These are phyloP conservation scores for Drosophila barbarae DNA, from an alignment of 2,888 invertebrate genomes.

Conservation along the genomic window DNA sequence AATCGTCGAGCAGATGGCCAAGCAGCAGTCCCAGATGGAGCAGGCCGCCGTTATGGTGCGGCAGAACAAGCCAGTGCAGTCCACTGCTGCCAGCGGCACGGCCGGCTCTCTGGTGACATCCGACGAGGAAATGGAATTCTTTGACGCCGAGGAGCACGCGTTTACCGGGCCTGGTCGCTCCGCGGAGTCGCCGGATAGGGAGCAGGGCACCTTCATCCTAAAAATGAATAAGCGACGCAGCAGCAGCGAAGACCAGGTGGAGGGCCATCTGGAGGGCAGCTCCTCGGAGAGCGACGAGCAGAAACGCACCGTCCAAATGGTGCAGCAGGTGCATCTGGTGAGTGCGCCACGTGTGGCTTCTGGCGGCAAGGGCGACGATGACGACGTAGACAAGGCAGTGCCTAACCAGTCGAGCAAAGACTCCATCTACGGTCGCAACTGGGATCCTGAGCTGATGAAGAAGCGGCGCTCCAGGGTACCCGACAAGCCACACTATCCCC, in stretches of 20 bases:
- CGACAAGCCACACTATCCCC: conserved; percentile 95
- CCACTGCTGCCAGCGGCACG: conserved; percentile 28
- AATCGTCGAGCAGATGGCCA: conserved; percentile 97
- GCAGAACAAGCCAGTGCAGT: conserved; percentile 62
- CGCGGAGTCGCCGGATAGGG: conserved; percentile 5
- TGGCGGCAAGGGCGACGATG: conserved; percentile 71
- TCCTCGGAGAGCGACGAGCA: conserved; percentile 81
- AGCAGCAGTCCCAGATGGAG: conserved; percentile 97
- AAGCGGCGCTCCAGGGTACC: conserved; percentile 90
- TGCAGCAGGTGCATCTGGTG: conserved; percentile 68
- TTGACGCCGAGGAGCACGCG: conserved; percentile 83
- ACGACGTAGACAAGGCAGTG: conserved; percentile 35
- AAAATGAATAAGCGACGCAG: conserved; percentile 81
- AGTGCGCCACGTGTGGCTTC: conserved; percentile 75
- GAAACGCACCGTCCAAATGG: conserved; percentile 56
- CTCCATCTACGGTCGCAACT: conserved; percentile 13
- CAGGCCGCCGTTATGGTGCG: conserved; percentile 85
- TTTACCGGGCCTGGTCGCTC: conserved; percentile 52
- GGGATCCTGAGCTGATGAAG: conserved; percentile 12
- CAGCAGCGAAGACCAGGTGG: conserved; percentile 68
- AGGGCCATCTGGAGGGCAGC: conserved; percentile 77
- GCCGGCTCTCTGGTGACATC: conserved; percentile 75
- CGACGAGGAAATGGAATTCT: conserved; percentile 89
- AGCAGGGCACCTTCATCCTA: conserved; percentile 81
- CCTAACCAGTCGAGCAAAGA: conserved; percentile 5